Evolutionary conservation across 2,797 vertebrate genomes (phyloP), one percentile per base, ranked within the genome.

Genomic region (Paramormyrops hopkinsi): DNA sequence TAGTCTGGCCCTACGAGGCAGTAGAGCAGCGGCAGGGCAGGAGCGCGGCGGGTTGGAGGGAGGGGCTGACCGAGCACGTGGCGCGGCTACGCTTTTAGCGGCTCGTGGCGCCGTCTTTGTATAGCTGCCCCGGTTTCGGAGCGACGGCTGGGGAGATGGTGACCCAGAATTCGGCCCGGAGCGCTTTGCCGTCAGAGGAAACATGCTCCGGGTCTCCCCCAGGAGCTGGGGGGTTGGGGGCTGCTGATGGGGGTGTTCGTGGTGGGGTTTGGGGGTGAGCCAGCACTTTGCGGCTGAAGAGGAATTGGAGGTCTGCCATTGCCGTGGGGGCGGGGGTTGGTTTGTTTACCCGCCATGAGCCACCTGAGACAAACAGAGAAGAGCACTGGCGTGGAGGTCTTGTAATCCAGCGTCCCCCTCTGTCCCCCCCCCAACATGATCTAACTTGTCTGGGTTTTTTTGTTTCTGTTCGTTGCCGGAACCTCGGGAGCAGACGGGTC

Each of bases 151-250:
- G 94, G 94, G 94, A 95, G 91, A 95, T 91, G 48, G 83, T 94
- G 95, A 95, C 96, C 96, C 94, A 95, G 95, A 96, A 96, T 95
- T 14, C 91, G 46, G 73, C 54, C 73, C 11, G 86, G 54, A 41
- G 51, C 51, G 7, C 33, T 56, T 53, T n/a, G 48, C 25, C 50
- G 1, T 79, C 73, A 79, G 37, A 25, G 83, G 46, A 51, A 25
- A 85, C n/a, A 4, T 29, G 83, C n/a, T 53, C 83, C 2, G 11
- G 83, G 25, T 11, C 83, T 46, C 7, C 86, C 33, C 33, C 25
- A 11, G 86, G 86, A 87, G 14, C 9, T 1, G 33, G 7, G 53
- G 53, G 29, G 33, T 25, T 3, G 29, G 85, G 41, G 17, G 33
- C 37, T 79, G 9, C 19, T 2, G 41, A 19, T 11, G 6, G 73